Base-by-base conservation (phyloP, 2,888 invertebrate genomes). In the Orgyia antiqua region DNA sequence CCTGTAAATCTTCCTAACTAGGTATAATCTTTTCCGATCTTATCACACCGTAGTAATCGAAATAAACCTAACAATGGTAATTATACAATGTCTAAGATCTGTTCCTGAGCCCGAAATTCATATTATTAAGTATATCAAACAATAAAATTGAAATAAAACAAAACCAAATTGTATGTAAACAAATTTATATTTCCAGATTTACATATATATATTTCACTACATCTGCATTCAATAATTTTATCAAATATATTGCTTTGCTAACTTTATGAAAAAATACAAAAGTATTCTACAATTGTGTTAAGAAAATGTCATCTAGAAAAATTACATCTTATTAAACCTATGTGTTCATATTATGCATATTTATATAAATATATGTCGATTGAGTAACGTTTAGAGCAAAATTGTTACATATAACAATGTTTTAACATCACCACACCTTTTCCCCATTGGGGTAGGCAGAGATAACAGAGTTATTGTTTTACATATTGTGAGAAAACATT, bases 231-330 rank as follows among this genome's bases (percentile, higher is more conserved):
- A 73, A 73, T 69, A 69, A 51, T 65, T 68, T 60, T 82, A 83
- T 82, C 74, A 79, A 82, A 83, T 72, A 82, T 82, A 83, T 82
- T 84, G 83, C 80, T 84, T 79, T 64, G 67, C 70, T 73, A 72
- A 64, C 45, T 49, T 68, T 58, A 67, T 83, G 80, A 73, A 86
- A 83, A 84, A 86, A 82, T 84, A 83, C 82, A 86, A 86, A 86
- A 86, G 74, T 78, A 75, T 68, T 67, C 68, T 74, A 76, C 58
- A 64, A 66, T 69, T 69, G 76, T 66, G 55, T 70, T 77, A 75
- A 58, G 66, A 74, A 74, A 27, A 73, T 77, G 71, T 69, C 56
- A 60, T 72, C 73, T 80, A 79, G 73, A 78, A 82, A 79, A 77
- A 72, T 70, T 73, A 77, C 73, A 74, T 72, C 68, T 75, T 66